Evolutionary conservation across 1,140 invertebrate genomes (phyloP), one percentile per base, ranked within the genome.

Genomic region (Uloborus diversus): DNA sequence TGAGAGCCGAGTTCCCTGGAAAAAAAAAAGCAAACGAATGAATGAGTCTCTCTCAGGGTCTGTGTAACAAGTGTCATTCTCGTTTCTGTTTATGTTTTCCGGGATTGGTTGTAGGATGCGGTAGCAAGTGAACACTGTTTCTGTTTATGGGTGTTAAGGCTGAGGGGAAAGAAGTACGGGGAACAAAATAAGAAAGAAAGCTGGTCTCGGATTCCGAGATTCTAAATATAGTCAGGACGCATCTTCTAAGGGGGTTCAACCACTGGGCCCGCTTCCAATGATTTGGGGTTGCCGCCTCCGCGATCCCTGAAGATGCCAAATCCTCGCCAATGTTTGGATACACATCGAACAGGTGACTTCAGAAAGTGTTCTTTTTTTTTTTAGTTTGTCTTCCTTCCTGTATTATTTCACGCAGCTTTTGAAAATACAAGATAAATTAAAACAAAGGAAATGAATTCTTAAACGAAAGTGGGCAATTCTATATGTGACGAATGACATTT

Each of bases 61-160:
- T n/a, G n/a, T n/a, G n/a, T n/a, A 65, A 65, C 73, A 76, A 76
- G 73, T 76, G 73, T 76, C 73, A 35, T n/a, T n/a, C 61, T 3
- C 42, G 14, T 62, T 20, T 65, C 33, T 76, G 73, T 76, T 76
- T 64, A 76, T 49, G 61, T 53, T 62, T 35, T 70, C 33, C 65
- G 42, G n/a, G n/a, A 9, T 42, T 13, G 37, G 37, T 42, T 42
- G 20, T 20, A 4, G 5, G 68, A 53, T 14, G 4, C 25, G 20
- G 32, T 35, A 30, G 28, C 59, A 62, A 62, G 59, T 62, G 53
- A 33, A 37, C 33, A 35, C 35, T 73, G 57, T 76, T 65, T 53
- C 73, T 76, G 73, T 56, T 65, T 76, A 56, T 75, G 70, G 59
- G 57, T 59, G 68, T 71, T 42, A 7, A 20, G 13, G 7, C 13